phyloP scores from a whole-genome alignment of 2,888 invertebrate species.

The Eustalomyia histrio region DNA sequence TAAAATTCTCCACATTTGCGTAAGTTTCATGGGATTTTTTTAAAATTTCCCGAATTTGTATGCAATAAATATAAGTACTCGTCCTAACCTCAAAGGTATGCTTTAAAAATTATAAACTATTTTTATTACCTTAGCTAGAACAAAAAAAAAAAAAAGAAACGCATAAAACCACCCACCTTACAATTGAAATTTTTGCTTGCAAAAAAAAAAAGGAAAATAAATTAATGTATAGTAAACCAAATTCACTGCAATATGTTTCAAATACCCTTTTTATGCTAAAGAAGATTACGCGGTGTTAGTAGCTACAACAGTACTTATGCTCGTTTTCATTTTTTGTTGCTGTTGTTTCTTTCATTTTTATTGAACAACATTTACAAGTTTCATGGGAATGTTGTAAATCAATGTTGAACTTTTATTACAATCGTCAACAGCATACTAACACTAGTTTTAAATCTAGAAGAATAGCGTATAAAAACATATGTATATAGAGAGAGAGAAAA shows the following conservation, averaged over 20 bases:
- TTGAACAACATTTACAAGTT: constrained; percentile 66
- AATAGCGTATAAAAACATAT: background rate
- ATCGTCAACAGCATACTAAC: constrained; percentile 60
- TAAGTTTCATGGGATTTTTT: no score
- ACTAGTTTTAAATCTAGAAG: constrained; percentile 24
- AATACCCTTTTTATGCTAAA: constrained; percentile 25
- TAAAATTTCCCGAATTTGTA: background rate
- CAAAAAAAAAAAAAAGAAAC: no score
- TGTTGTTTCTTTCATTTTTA: constrained; percentile 26
- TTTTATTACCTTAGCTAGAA: background rate
- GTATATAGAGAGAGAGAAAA: background rate
- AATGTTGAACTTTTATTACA: constrained; percentile 69
- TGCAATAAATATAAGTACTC: background rate
- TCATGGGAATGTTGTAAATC: constrained; percentile 68
- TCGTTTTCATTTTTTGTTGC: constrained; percentile 12
- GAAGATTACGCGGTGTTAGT: constrained; percentile 5
- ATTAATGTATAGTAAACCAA: background rate
- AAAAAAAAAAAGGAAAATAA: no score
- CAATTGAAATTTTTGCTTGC: background rate
- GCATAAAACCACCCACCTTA: background rate
- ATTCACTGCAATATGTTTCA: constrained; percentile 42
- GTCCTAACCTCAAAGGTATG: background rate
- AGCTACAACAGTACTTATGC: constrained; percentile 1
- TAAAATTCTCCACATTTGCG: no score
- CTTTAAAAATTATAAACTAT: background rate